Conservation (phyloP, 2,888 invertebrate species). For the Brachyptera putata region DNA sequence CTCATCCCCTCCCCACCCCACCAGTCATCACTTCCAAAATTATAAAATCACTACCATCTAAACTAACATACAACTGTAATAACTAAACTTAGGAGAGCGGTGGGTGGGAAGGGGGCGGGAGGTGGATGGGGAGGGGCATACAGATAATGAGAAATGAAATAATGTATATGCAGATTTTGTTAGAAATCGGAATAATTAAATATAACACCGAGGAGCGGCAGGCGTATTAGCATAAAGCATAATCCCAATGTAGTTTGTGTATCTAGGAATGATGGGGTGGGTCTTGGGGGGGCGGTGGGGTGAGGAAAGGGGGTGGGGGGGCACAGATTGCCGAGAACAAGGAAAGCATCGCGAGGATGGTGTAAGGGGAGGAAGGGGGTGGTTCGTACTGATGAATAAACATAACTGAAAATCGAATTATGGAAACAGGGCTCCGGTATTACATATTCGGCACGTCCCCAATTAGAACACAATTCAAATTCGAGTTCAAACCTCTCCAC, state of each 20-base stretch:
- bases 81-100: no score
- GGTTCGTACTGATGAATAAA: conserved; percentile 12
- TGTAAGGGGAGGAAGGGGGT: neutral
- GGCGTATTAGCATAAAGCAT: conserved; percentile 19
- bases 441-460: conserved; percentile 29
- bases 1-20: neutral
- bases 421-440: conserved; percentile 5
- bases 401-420: conserved; percentile 18
- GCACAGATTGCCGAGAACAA: neutral
- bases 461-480: conserved; percentile 31
- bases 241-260: conserved; percentile 16
- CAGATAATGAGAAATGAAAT: conserved; percentile 17
- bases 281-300: no score
- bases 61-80: no score
- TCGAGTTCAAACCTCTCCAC: neutral
- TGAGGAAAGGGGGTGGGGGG: neutral
- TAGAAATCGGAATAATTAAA: conserved; percentile 14
- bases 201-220: neutral
- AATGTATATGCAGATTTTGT: conserved; percentile 19
- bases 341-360: neutral
- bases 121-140: neutral
- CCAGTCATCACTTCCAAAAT: no score
- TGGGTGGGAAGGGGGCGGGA: no score
- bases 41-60: no score
- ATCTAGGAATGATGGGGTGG: neutral